These are phyloP conservation scores for Suricata suricatta DNA, from an alignment of 2,113 vertebrate genomes.

Conservation along the genomic window DNA sequence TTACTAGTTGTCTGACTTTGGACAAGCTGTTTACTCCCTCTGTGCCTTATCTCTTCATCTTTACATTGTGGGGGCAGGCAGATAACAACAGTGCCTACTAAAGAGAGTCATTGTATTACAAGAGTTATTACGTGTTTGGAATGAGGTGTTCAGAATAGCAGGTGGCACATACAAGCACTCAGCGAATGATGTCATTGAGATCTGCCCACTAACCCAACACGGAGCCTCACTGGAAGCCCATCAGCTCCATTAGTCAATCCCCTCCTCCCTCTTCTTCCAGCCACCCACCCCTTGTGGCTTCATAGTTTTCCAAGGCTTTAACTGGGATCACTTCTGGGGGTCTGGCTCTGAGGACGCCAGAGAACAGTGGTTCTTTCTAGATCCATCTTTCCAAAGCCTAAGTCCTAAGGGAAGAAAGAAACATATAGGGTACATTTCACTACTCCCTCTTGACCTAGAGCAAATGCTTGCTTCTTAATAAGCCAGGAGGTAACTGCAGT, in stretches of 20 bases:
- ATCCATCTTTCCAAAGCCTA: neutral
- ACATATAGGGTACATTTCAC: rapidly evolving
- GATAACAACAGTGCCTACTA: neutral
- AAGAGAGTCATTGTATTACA: neutral
- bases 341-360: neutral
- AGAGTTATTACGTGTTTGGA: neutral
- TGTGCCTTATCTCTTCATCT: neutral
- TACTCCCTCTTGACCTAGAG: neutral
- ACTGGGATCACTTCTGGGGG: neutral
- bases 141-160: neutral
- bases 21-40: neutral
- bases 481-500: neutral
- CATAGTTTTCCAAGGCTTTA: neutral
- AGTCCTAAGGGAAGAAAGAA: neutral
- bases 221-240: neutral
- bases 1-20: neutral
- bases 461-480: neutral
- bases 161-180: neutral
- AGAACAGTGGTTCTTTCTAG: neutral
- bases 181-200: neutral
- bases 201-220: neutral
- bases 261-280: neutral
- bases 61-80: neutral
- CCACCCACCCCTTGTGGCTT: neutral
- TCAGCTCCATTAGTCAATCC: rapidly evolving